A percentile compares a stretch with the other conserved stretches of the same genome.
Conservation (phyloP, 2,113 vertebrate species). For the Pimephales promelas region DNA sequence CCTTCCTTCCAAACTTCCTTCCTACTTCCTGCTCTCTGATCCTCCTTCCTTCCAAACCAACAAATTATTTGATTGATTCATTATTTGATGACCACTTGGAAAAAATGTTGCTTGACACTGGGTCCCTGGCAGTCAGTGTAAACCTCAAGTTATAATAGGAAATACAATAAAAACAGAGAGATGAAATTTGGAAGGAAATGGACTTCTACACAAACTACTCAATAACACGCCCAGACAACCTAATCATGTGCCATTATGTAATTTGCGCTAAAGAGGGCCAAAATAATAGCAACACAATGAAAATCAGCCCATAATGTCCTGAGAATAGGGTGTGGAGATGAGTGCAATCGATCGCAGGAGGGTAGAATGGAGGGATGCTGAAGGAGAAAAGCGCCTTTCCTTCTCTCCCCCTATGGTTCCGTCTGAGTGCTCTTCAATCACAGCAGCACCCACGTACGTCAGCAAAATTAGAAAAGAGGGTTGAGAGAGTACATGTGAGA, state of each 20-base stretch:
- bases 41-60: background rate
- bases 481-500: slow-evolving; percentile 10
- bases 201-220: background rate
- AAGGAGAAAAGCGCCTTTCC: slow-evolving; percentile 2
- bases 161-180: background rate
- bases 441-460: slow-evolving; percentile 41
- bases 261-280: slow-evolving; percentile 7
- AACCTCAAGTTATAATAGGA: too few relatives aligned
- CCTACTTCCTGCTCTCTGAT: too few relatives aligned
- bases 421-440: slow-evolving; percentile 61
- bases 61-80: background rate
- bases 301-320: background rate
- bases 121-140: too few relatives aligned
- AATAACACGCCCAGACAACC: background rate
- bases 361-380: slow-evolving; percentile 18
- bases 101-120: background rate
- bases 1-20: background rate
- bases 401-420: slow-evolving; percentile 38
- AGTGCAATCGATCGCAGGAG: background rate
- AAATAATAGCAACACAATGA: background rate
- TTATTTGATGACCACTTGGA: background rate
- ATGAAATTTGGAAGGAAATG: background rate
- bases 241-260: background rate
- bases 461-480: slow-evolving; percentile 37
- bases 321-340: background rate